Evolutionary conservation across 2,888 invertebrate genomes (phyloP).

Genomic region (Ypsolopha scabrella): DNA sequence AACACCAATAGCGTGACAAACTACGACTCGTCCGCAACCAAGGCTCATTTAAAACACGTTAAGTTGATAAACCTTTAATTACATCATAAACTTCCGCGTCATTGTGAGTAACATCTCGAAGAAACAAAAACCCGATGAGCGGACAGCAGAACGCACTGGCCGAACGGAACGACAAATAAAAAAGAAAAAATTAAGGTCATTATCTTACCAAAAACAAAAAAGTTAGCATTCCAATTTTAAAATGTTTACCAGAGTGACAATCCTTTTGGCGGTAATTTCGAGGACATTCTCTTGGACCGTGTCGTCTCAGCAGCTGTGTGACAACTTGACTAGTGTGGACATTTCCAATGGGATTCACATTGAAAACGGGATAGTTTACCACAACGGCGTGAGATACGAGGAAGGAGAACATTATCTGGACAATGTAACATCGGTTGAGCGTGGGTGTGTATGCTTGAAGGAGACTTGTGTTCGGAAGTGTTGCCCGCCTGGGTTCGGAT

Average conservation of each 20-base stretch:
- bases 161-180: not conserved
- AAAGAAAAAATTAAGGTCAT: not conserved
- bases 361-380: constrained; percentile 16
- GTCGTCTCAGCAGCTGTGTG: constrained; percentile 15
- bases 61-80: not conserved
- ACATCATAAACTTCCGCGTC: not conserved
- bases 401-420: constrained; percentile 27
- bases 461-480: constrained; percentile 35
- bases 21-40: not conserved
- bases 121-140: not conserved
- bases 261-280: constrained; percentile 15
- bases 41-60: too few relatives aligned
- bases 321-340: constrained; percentile 20
- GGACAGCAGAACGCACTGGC: not conserved
- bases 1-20: not conserved
- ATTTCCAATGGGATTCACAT: constrained; percentile 24
- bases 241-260: not conserved
- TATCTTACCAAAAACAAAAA: too few relatives aligned
- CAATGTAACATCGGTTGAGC: constrained; percentile 14
- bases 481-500: constrained; percentile 32
- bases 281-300: constrained; percentile 11
- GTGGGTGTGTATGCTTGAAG: constrained; percentile 32
- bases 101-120: not conserved
- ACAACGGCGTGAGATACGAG: constrained; percentile 22
- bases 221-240: not conserved